Base-by-base conservation (phyloP, 1,140 invertebrate species). In the Adelges cooleyi region DNA sequence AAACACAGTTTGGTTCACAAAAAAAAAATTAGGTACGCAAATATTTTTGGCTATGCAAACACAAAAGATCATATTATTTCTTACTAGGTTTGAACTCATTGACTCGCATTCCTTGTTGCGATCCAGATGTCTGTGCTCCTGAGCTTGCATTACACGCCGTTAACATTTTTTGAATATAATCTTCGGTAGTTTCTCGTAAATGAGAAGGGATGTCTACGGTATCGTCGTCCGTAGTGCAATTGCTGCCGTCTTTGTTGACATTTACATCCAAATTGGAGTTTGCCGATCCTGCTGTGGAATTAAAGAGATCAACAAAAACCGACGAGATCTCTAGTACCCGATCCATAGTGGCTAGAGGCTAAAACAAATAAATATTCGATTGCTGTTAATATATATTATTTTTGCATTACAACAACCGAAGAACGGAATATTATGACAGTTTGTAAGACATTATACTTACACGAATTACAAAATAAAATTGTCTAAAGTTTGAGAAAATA, bases 91-190 rank as follows among this genome's bases (percentile, higher is more conserved):
- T 62, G 20, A 62, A 62, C 17, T 62, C 56, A 33, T 62, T 62
- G 11, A 62, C 56, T 3, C 56, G 56, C 9, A 62, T 20, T 3
- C 56, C 42, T 13, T 25, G 42, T 20, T 46, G 56, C 29, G 29
- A 62, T 48, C 56, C 56, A 6, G 25, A 38, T 13, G n/a, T 18
- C 2, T 25, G 10, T 4, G 42, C 18, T 9, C n/a, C 18, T 48
- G 42, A 42, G 20, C 44, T 40, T 22, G 38, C 44, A 15, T n/a
- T 46, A 8, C 56, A 62, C 0, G 56, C 56, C 44, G 56, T 62
- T 9, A 62, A 48, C 3, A 62, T 62, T 62, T 62, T 62, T 9
- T 62, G 56, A 18, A 62, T 62, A 62, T 62, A 62, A 33, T 62
- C 56, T 33, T 62, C 56, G 10, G 56, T 62, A 10, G 23, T 48